phyloP scores from a whole-genome alignment of 2,888 invertebrate species.

The Epirrita christyi region DNA sequence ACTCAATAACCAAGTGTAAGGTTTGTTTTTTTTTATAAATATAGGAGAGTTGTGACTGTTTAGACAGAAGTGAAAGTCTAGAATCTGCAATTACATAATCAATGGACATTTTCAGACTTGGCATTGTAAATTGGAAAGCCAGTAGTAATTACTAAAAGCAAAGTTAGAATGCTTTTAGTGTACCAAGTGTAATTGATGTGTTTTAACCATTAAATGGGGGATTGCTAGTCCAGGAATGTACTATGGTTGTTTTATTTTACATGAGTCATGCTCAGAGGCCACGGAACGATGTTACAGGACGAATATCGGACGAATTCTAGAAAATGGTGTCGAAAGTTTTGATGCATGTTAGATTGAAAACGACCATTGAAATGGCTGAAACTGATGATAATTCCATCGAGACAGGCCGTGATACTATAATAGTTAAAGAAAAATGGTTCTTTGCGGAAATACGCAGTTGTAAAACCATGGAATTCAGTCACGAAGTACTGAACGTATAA shows the following conservation, averaged over 20 bases:
- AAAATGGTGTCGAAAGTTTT: slow-evolving; percentile 39
- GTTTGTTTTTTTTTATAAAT: background rate
- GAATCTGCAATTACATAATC: slow-evolving; percentile 50
- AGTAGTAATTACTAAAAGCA: background rate
- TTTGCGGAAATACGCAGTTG: slow-evolving; percentile 74
- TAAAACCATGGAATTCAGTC: slow-evolving; percentile 69
- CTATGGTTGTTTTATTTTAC: slow-evolving; percentile 29
- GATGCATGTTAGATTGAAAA: slow-evolving; percentile 9
- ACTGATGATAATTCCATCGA: slow-evolving; percentile 7
- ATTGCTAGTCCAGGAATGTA: slow-evolving; percentile 11
- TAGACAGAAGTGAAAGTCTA: slow-evolving; percentile 35
- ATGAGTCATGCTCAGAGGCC: slow-evolving; percentile 43
- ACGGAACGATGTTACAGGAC: slow-evolving; percentile 30
- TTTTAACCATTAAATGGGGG: background rate
- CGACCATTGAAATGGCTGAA: background rate
- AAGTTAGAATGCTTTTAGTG: slow-evolving; percentile 3
- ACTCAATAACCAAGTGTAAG: background rate
- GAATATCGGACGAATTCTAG: slow-evolving; percentile 45
- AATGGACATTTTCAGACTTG: slow-evolving; percentile 33
- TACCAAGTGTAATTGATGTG: background rate
- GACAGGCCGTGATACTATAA: slow-evolving; percentile 3
- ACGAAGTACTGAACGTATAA: slow-evolving; percentile 55
- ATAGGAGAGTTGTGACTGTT: background rate
- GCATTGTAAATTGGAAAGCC: slow-evolving; percentile 19
- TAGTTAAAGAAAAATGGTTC: slow-evolving; percentile 64